Evolutionary conservation across 2,888 invertebrate species (phyloP).

Genomic region (Schrankia costaestrigalis): DNA sequence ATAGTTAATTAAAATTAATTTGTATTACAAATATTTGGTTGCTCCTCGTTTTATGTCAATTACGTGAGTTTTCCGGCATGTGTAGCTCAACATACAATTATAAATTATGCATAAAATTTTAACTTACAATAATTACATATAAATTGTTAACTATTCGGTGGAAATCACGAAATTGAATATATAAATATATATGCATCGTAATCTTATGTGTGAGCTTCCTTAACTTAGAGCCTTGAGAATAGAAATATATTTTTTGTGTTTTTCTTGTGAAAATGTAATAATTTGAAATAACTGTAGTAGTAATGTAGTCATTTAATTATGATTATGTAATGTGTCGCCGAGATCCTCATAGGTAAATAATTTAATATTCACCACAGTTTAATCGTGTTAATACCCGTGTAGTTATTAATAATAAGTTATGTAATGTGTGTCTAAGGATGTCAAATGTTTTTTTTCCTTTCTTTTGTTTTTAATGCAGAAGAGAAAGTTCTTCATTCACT

Average conservation of each 20-base stretch:
- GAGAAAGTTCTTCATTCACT: too few relatives aligned
- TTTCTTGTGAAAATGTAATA: slow-evolving; percentile 19
- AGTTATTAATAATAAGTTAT: too few relatives aligned
- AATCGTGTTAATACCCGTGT: too few relatives aligned
- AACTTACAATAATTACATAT: slow-evolving; percentile 29
- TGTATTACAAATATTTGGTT: slow-evolving; percentile 10
- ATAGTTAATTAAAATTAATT: too few relatives aligned
- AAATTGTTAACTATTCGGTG: slow-evolving; percentile 30
- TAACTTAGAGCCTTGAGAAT: slow-evolving; percentile 36
- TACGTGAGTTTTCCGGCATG: slow-evolving; percentile 33
- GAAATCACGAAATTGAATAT: slow-evolving; percentile 40
- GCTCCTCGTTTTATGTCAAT: slow-evolving; percentile 19
- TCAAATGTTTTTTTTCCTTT: too few relatives aligned
- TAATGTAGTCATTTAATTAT: too few relatives aligned
- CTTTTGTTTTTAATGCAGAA: too few relatives aligned
- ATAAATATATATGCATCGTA: slow-evolving; percentile 37
- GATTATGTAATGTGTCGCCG: too few relatives aligned
- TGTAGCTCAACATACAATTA: slow-evolving; percentile 27
- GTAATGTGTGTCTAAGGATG: too few relatives aligned
- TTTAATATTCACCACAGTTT: too few relatives aligned
- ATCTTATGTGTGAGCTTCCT: slow-evolving; percentile 38
- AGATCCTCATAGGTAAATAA: too few relatives aligned
- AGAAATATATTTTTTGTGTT: slow-evolving; percentile 29
- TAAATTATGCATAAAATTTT: slow-evolving; percentile 28
- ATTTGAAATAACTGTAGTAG: slow-evolving; percentile 14